These are phyloP conservation scores for Petrocephalus schoutedeni DNA, from an alignment of 2,797 vertebrate genomes.

Conservation along the genomic window DNA sequence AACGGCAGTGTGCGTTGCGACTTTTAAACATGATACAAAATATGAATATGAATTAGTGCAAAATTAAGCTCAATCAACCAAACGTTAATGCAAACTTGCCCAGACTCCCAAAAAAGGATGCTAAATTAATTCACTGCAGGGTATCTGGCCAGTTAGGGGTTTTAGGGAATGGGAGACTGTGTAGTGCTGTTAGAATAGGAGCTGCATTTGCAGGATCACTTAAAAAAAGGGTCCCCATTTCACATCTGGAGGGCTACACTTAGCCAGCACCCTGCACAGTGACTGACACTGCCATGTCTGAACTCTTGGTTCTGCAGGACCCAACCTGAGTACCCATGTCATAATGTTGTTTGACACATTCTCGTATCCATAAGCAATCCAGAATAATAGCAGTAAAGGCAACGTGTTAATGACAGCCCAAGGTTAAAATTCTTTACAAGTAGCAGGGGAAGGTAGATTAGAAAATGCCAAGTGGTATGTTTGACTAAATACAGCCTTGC, in stretches of 20 bases:
- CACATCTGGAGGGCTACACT: neutral
- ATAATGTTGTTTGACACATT: neutral
- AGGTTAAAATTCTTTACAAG: neutral
- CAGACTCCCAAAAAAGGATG: neutral
- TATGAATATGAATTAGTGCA: neutral
- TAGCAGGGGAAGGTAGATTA: neutral
- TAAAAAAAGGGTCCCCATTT: neutral
- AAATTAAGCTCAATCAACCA: neutral
- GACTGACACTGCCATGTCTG: neutral
- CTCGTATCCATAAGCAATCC: neutral
- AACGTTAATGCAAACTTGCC: neutral
- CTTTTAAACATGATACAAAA: neutral
- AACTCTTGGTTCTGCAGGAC: neutral
- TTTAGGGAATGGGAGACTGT: neutral
- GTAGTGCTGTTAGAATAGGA: neutral
- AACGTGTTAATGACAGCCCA: neutral
- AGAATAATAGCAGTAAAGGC: neutral
- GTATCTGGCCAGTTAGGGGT: neutral
- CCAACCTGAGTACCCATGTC: neutral
- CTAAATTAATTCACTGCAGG: neutral
- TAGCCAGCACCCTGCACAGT: neutral
- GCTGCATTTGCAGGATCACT: neutral
- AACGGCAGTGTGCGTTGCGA: neutral
- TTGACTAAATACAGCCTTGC: neutral
- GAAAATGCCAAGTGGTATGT: neutral